These are phyloP conservation scores for Aradophagus sp. DNA, from an alignment of 1,140 invertebrate species.

Conservation along the genomic window DNA sequence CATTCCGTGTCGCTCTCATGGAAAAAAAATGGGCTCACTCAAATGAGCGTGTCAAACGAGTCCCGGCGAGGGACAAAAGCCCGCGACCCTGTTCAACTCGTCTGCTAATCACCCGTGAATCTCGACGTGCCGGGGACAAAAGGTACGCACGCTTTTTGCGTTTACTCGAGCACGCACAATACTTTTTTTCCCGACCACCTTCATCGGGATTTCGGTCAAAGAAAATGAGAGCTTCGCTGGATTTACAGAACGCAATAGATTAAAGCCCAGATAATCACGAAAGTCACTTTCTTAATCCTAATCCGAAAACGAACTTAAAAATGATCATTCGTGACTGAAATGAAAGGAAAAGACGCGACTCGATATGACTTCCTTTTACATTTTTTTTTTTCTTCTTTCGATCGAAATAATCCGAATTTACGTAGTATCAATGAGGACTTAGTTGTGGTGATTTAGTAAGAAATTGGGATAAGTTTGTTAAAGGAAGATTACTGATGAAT, in stretches of 20 bases:
- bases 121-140: constrained; percentile 50
- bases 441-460: too few relatives aligned
- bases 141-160: constrained; percentile 46
- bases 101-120: constrained; percentile 57
- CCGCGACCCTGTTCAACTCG: constrained; percentile 51
- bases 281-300: constrained; percentile 24
- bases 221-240: constrained; percentile 31
- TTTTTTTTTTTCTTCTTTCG: too few relatives aligned
- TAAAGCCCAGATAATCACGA: constrained; percentile 32
- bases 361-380: too few relatives aligned
- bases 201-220: constrained; percentile 20
- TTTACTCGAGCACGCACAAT: constrained; percentile 54
- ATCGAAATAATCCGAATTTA: too few relatives aligned
- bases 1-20: constrained; percentile 39
- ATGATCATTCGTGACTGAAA: constrained; percentile 3
- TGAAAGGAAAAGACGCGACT: neutral
- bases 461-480: too few relatives aligned
- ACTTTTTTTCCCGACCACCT: constrained; percentile 35
- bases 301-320: constrained; percentile 17
- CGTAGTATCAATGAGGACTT: too few relatives aligned
- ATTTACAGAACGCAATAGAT: constrained; percentile 30
- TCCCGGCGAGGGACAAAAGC: constrained; percentile 51
- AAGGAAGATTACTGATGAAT: too few relatives aligned
- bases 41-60: constrained; percentile 49
- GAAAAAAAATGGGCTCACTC: constrained; percentile 33